phyloP scores from a whole-genome alignment of 2,888 invertebrate genomes.

The Emmelina monodactyla region DNA sequence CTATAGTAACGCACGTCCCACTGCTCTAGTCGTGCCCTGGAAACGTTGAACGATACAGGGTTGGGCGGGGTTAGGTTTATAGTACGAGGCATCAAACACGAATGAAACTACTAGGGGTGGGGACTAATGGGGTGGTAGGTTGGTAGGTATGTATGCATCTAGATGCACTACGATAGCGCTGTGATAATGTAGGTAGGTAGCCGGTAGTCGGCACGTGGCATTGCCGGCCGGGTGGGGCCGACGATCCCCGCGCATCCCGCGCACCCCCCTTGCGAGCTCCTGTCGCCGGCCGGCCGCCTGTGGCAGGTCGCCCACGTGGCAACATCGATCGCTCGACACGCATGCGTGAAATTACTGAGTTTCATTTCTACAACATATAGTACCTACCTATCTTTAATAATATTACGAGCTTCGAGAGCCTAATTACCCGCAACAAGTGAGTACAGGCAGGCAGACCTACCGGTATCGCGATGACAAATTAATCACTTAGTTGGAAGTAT shows the following conservation, averaged over 20 bases:
- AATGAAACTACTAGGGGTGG: slow-evolving; percentile 1
- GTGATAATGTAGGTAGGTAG: slow-evolving; percentile 7
- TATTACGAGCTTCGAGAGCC: too few species aligned
- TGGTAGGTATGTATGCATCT: neutral
- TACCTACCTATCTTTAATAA: too few species aligned
- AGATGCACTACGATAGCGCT: slow-evolving; percentile 2
- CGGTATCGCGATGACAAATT: too few species aligned
- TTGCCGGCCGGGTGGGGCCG: slow-evolving; percentile 1
- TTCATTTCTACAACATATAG: too few species aligned
- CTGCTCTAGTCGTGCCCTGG: neutral
- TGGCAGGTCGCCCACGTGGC: slow-evolving; percentile 11
- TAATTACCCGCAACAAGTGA: too few species aligned
- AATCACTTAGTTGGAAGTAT: too few species aligned
- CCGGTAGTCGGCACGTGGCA: slow-evolving; percentile 8
- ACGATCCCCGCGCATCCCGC: neutral
- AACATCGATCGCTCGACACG: slow-evolving; percentile 9
- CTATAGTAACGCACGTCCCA: neutral
- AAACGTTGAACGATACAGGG: neutral
- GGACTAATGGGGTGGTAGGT: neutral
- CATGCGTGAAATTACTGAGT: slow-evolving; percentile 13
- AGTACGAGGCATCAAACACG: neutral
- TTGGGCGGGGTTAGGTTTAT: neutral
- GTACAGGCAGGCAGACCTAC: too few species aligned
- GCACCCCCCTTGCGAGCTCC: neutral
- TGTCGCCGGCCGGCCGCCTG: neutral